These are phyloP conservation scores for Drosophila antonietae DNA, from an alignment of 2,888 invertebrate species.

Conservation along the genomic window DNA sequence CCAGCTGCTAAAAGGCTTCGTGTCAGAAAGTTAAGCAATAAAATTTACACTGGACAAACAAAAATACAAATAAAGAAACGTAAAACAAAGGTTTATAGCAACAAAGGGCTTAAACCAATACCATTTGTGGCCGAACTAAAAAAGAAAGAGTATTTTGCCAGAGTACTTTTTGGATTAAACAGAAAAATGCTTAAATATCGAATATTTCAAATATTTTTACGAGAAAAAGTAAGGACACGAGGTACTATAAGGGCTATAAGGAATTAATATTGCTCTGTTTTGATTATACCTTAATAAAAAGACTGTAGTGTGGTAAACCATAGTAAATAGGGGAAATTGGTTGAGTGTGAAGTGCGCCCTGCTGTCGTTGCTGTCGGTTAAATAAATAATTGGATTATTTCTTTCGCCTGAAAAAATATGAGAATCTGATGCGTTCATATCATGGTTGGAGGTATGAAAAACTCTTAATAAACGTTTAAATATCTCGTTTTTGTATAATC, in stretches of 20 bases:
- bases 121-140: neutral
- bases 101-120: conserved; percentile 9
- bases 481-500: too few species aligned
- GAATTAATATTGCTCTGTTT: neutral
- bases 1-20: conserved; percentile 59
- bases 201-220: neutral
- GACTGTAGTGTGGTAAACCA: too few species aligned
- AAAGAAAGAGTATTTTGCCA: neutral
- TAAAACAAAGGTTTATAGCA: conserved; percentile 22
- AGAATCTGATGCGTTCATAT: too few species aligned
- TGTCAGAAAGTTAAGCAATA: conserved; percentile 70
- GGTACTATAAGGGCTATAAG: neutral
- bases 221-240: neutral
- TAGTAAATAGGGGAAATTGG: too few species aligned
- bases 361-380: too few species aligned
- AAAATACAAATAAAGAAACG: conserved; percentile 38
- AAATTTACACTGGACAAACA: conserved; percentile 45
- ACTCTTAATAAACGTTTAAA: too few species aligned
- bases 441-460: too few species aligned
- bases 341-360: too few species aligned
- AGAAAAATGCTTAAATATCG: too few species aligned
- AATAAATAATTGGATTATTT: too few species aligned
- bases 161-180: too few species aligned
- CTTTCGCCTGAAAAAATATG: too few species aligned
- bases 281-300: neutral